phyloP scores from a whole-genome alignment of 1,140 invertebrate genomes.

The Neuroterus valhalla region DNA sequence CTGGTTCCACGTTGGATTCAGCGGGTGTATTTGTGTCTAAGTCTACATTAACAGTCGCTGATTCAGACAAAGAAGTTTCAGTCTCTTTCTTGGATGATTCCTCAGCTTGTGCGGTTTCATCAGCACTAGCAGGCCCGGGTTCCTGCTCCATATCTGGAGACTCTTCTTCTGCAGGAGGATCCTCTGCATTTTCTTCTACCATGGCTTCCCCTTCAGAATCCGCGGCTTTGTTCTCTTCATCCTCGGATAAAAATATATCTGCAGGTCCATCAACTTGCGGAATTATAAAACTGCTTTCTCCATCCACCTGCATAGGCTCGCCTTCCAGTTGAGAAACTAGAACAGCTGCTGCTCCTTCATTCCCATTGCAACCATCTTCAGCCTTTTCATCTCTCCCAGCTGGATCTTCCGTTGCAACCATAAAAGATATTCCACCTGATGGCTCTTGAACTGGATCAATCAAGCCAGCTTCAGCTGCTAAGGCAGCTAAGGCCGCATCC shows the following conservation, averaged over 20 bases:
- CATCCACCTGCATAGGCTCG: conserved; percentile 71
- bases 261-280: conserved; percentile 70
- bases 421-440: conserved; percentile 68
- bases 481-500: conserved; percentile 79
- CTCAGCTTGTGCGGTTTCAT: conserved; percentile 15
- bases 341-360: conserved; percentile 60
- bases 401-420: conserved; percentile 68
- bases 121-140: not conserved
- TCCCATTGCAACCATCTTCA: conserved; percentile 72
- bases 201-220: conserved; percentile 49
- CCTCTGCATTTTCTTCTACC: conserved; percentile 43
- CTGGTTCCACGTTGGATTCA: not conserved
- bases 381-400: conserved; percentile 59
- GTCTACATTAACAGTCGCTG: not conserved
- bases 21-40: not conserved
- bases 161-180: conserved; percentile 39
- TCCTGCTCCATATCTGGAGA: not conserved
- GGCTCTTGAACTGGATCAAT: conserved; percentile 77
- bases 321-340: conserved; percentile 63
- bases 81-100: not conserved
- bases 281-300: conserved; percentile 71
- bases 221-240: conserved; percentile 56
- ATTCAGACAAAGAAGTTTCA: not conserved
- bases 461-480: conserved; percentile 80
- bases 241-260: conserved; percentile 64